Conservation (phyloP, 2,797 vertebrate genomes). For the Urosaurus nigricauda region DNA sequence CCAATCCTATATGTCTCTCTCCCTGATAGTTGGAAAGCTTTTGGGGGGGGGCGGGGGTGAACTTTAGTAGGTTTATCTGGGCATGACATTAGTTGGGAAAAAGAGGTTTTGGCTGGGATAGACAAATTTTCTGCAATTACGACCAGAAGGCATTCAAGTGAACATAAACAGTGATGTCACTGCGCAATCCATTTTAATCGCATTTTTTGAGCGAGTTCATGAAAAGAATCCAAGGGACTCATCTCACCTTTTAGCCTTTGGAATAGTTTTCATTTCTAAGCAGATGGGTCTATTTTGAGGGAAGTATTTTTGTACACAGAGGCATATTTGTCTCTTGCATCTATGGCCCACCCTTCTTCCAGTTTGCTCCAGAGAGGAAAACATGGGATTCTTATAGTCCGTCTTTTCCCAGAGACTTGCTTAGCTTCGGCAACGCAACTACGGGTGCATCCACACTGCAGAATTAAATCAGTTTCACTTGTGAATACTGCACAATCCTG, state of each 20-base stretch:
- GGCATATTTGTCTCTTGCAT: neutral
- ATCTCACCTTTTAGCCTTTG: conserved; percentile 55
- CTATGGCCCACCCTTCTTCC: neutral
- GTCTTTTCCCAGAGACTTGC: neutral
- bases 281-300: conserved; percentile 34
- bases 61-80: neutral
- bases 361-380: neutral
- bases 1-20: neutral
- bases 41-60: neutral
- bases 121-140: conserved; percentile 30
- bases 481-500: too few species aligned
- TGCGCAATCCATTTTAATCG: conserved; percentile 50
- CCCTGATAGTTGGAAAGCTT: accelerated
- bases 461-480: too few species aligned
- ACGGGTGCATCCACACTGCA: too few species aligned
- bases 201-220: conserved; percentile 45
- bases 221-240: conserved; percentile 60
- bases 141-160: conserved; percentile 53
- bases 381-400: neutral
- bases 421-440: too few species aligned
- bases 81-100: conserved; percentile 30
- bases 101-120: neutral
- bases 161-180: conserved; percentile 66
- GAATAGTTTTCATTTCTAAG: conserved; percentile 49
- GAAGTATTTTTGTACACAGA: conserved; percentile 31